phyloP scores from a whole-genome alignment of 2,888 invertebrate species.

The Cephus nigrinus region DNA sequence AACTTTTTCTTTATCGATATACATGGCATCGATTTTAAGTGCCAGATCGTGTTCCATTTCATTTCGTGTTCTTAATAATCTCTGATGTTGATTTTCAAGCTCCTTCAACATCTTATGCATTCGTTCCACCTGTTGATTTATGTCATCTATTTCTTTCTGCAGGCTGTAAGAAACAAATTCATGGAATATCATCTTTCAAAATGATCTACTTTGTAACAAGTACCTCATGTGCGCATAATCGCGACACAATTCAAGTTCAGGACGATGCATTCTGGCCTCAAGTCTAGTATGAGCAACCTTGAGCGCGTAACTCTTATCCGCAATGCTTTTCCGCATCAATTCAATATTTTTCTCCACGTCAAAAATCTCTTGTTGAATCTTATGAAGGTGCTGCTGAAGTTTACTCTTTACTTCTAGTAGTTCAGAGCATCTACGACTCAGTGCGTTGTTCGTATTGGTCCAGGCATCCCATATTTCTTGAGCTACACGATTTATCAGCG shows the following conservation, averaged over 20 bases:
- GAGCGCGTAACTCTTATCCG: conserved; percentile 86
- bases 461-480: conserved; percentile 89
- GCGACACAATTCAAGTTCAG: conserved; percentile 89
- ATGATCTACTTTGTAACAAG: conserved; percentile 17
- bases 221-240: conserved; percentile 86
- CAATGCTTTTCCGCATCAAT: conserved; percentile 87
- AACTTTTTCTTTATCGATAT: conserved; percentile 95
- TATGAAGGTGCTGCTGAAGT: conserved; percentile 82
- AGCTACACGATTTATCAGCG: conserved; percentile 82
- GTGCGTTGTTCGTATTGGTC: conserved; percentile 84
- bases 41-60: conserved; percentile 87
- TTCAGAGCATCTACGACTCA: conserved; percentile 81
- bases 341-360: conserved; percentile 93
- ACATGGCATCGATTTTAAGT: conserved; percentile 88
- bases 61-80: conserved; percentile 83
- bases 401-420: conserved; percentile 87
- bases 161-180: conserved; percentile 70
- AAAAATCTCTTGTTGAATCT: conserved; percentile 92
- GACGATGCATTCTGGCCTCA: conserved; percentile 88
- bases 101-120: conserved; percentile 86
- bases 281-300: conserved; percentile 90
- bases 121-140: conserved; percentile 83
- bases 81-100: conserved; percentile 87
- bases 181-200: not conserved
- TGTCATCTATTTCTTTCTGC: conserved; percentile 86